Base-by-base conservation (phyloP, 2,888 invertebrate species). In the Balanococcus diminutus region DNA sequence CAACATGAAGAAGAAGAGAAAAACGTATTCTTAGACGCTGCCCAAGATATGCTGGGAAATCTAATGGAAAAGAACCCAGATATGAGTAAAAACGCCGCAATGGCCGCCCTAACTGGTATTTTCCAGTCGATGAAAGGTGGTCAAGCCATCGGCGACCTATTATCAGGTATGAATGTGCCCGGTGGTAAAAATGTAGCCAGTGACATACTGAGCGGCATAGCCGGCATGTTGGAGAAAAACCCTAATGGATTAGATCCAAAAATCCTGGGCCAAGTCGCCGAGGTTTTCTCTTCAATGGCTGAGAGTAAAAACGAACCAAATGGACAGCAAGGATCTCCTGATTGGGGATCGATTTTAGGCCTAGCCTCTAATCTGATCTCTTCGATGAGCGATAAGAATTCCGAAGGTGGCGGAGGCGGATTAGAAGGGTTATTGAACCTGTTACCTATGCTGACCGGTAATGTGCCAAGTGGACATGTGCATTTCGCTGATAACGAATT, bases 41-140 rank as follows among this genome's bases (percentile, higher is more conserved):
- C 95, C 0, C 92, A 93, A 2, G 91, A 93, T 22, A 92, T 95
- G 86, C 91, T 95, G 67, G 92, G 93, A 88, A 93, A 93, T 88
- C 93, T 93, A 88, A 88, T 91, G 46, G 87, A 86, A 31, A 87
- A 86, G 75, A 86, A 86, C 19, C 81, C 72, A 16, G 89, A 90
- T 84, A 91, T 91, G 0, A 90, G 90, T 8, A 88, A 88, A 46
- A 88, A 88, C 61, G 89, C 88, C 14, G 91, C 90, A 82, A 89
- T 90, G 56, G 90, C 91, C 11, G 91, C 91, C 0, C 90, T 95
- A 0, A 94, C 94, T 0, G 93, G 92, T 9, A 90, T 95, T 81
- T 91, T 95, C 11, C 93, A 93, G 0, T 92, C 91, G 39, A 91
- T 95, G 81, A 92, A 95, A 92, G 94, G 94, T 88, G 92, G 92